phyloP scores from a whole-genome alignment of 2,888 invertebrate species.

The Synanthedon tipuliformis region DNA sequence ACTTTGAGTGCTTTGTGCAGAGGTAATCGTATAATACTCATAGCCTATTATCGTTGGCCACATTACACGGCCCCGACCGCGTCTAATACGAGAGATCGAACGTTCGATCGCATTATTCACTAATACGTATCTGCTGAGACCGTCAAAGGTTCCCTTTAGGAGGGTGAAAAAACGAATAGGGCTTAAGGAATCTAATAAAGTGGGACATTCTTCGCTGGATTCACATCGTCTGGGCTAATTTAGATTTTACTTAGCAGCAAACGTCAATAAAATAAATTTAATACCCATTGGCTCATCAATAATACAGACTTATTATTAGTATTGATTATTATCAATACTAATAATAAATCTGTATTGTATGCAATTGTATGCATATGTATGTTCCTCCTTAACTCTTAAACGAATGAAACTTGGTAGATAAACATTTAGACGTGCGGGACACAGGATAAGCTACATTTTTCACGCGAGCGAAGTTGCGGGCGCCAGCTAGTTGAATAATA shows the following conservation, averaged over 20 bases:
- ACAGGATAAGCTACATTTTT: no score
- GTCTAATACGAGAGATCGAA: slow-evolving; percentile 54
- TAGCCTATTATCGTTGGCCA: slow-evolving; percentile 53
- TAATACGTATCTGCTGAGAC: slow-evolving; percentile 46
- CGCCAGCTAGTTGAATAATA: no score
- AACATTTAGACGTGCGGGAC: no score
- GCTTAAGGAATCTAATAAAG: slow-evolving; percentile 67
- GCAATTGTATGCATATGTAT: no score
- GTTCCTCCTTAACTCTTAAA: no score
- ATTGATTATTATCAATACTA: no score
- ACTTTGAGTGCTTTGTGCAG: slow-evolving; percentile 7
- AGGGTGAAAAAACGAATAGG: slow-evolving; percentile 60
- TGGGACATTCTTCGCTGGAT: slow-evolving; percentile 49
- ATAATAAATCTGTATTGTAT: no score
- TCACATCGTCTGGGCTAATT: slow-evolving; percentile 41
- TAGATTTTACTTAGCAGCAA: slow-evolving; percentile 7
- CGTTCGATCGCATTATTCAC: slow-evolving; percentile 60
- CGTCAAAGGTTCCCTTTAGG: slow-evolving; percentile 45
- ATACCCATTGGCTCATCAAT: no score
- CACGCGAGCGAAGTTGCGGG: no score
- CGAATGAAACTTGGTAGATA: no score
- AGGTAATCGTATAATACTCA: slow-evolving; percentile 51
- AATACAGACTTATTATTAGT: no score
- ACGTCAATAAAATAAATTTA: no score
- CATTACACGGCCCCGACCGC: slow-evolving; percentile 38